Evolutionary conservation across 2,888 invertebrate genomes (phyloP), one percentile per base, ranked within the genome.

Genomic region (Lucinisca nassula): DNA sequence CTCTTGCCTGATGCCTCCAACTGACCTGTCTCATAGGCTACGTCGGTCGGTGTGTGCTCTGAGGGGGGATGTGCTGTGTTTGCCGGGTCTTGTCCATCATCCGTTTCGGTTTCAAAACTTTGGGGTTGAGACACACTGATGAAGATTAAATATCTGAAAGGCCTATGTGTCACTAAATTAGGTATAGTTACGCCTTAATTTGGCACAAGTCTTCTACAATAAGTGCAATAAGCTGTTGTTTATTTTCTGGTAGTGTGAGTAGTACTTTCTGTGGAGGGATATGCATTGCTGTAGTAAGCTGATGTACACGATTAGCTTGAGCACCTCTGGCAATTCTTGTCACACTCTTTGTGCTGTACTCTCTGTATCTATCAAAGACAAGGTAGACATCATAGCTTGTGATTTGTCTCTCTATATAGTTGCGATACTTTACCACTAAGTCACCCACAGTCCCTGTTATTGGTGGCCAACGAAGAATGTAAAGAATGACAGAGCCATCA

Each of bases 301-400:
- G 24, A 30, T 27, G 61, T 12, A 17, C 45, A 12, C n/a, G 14
- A 55, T 4, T 6, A 6, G 55, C n/a, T 55, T n/a, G 10, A 17
- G 55, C 24, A n/a, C 21, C 14, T 55, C 55, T 55, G 6, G 21
- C 10, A 55, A 21, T 6, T 30, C 61, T 14, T 6, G 61, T 27
- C 61, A 61, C 38, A 38, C 55, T 74, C n/a, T 61, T 78, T 2
- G 67, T 80, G n/a, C 80, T 80, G 38, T 38, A 74, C 1, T 73
- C 72, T 27, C 12, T 35, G 27, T 61, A 61, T 14, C 30, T 61
- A 30, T 61, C 61, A 61, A 61, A 6, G 10, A 61, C 61, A 3
- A 61, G 61, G 30, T 61, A 61, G 27, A 61, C 61, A 61, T 61
- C 61, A 27, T 24, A 61, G 61, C 10, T 61, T 4, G 24, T 61